Evolutionary conservation across 2,888 invertebrate species (phyloP).

Genomic region (Eupithecia vulgata): DNA sequence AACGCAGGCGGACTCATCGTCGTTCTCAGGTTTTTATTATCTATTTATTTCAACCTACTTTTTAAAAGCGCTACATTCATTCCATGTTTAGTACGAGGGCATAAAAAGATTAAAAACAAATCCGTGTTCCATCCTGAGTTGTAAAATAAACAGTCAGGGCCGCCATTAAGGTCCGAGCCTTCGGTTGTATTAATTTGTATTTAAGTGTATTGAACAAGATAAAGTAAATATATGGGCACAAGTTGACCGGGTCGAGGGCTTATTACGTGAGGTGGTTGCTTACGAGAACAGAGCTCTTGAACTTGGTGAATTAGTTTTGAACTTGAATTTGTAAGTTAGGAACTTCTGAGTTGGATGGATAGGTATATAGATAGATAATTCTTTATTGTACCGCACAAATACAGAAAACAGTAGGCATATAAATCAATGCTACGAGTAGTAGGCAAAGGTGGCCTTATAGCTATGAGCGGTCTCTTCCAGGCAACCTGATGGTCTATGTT

Average conservation of each 20-base stretch:
- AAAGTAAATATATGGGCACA: constrained; percentile 80
- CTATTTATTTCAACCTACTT: not conserved
- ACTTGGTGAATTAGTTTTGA: not conserved
- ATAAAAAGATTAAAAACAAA: constrained; percentile 69
- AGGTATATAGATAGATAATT: too few species aligned
- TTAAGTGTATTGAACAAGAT: constrained; percentile 84
- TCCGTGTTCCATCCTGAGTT: constrained; percentile 77
- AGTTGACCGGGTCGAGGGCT: constrained; percentile 58
- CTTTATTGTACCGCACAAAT: too few species aligned
- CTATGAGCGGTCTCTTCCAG: too few species aligned
- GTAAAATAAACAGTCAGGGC: constrained; percentile 81
- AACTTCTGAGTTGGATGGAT: not conserved
- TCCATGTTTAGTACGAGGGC: constrained; percentile 44
- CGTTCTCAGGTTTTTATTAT: not conserved
- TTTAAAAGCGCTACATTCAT: constrained; percentile 65
- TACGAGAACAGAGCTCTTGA: constrained; percentile 9
- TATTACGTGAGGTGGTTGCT: constrained; percentile 57
- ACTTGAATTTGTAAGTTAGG: not conserved
- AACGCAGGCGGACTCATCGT: too few species aligned
- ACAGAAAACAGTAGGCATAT: too few species aligned
- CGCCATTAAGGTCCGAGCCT: constrained; percentile 79
- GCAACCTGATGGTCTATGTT: too few species aligned
- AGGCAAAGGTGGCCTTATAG: too few species aligned
- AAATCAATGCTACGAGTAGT: too few species aligned
- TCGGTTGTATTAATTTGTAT: constrained; percentile 84